phyloP scores from a whole-genome alignment of 2,797 vertebrate species.

The Rhynchonycteris naso region DNA sequence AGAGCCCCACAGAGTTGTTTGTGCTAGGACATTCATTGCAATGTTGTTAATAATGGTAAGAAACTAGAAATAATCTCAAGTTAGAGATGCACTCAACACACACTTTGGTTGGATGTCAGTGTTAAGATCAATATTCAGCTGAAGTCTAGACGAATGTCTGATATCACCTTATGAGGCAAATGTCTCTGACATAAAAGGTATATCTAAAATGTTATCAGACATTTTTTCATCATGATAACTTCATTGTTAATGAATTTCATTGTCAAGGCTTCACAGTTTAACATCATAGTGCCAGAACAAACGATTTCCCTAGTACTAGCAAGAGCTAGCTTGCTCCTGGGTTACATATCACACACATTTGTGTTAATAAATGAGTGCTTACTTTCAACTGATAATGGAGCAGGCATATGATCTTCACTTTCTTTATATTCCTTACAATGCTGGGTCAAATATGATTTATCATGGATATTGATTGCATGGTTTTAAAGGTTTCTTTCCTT shows the following conservation, averaged over 20 bases:
- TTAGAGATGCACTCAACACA: neutral
- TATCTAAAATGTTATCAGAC: neutral
- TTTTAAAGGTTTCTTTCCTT: constrained; percentile 30
- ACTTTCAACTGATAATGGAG: neutral
- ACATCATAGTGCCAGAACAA: neutral
- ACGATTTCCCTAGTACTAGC: neutral
- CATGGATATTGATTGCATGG: neutral
- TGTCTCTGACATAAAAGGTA: neutral
- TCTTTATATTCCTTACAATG: neutral
- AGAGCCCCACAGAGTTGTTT: constrained; percentile 5
- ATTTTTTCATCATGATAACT: neutral
- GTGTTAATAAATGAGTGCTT: neutral
- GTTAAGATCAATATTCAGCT: neutral
- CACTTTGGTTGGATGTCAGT: constrained; percentile 18
- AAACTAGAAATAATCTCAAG: constrained; percentile 51
- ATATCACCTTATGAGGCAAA: neutral
- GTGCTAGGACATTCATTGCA: constrained; percentile 16
- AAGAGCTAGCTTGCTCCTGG: neutral
- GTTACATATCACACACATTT: neutral
- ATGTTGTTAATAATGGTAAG: constrained; percentile 65
- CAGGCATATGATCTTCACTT: neutral
- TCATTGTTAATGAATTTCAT: neutral
- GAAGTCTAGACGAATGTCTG: neutral
- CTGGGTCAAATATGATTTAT: neutral
- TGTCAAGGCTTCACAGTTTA: neutral